A percentile compares a stretch with the other conserved stretches of the same genome.
phyloP scores from a whole-genome alignment of 1,140 invertebrate species.

The Drosophila malerkotliana region DNA sequence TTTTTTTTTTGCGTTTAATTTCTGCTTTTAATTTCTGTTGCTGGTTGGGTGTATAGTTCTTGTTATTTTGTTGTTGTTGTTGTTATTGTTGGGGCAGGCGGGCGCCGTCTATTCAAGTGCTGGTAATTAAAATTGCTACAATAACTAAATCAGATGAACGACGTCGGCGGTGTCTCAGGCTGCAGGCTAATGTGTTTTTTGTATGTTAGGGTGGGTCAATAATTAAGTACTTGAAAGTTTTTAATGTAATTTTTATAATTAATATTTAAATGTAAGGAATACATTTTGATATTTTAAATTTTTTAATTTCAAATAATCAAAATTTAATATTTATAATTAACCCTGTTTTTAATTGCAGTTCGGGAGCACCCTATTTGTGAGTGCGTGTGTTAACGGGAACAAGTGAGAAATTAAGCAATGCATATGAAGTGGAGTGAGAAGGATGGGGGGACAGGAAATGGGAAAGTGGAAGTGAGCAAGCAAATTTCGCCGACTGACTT shows the following conservation, averaged over 20 bases:
- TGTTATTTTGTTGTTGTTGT: slow-evolving; percentile 6
- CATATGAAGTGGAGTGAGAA: slow-evolving; percentile 10
- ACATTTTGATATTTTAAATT: too few relatives aligned
- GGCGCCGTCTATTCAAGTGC: slow-evolving; percentile 48
- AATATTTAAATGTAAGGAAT: too few relatives aligned
- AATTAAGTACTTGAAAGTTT: neutral
- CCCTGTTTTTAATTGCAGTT: neutral
- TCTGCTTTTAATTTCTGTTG: slow-evolving; percentile 22
- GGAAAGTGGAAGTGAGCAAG: slow-evolving; percentile 67
- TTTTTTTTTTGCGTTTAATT: slow-evolving; percentile 53
- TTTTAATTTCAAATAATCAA: neutral
- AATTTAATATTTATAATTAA: neutral
- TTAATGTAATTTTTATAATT: neutral
- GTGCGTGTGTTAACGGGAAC: slow-evolving; percentile 40
- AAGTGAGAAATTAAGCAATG: slow-evolving; percentile 73
- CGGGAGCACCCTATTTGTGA: slow-evolving; percentile 13
- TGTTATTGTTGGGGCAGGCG: slow-evolving; percentile 6
- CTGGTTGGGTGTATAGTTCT: neutral
- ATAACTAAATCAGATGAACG: slow-evolving; percentile 74
- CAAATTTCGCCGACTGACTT: slow-evolving; percentile 49
- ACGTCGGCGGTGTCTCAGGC: slow-evolving; percentile 3
- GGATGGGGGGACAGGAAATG: slow-evolving; percentile 31
- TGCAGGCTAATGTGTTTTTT: slow-evolving; percentile 5
- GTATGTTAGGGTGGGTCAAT: slow-evolving; percentile 10
- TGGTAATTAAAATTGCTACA: slow-evolving; percentile 78